Evolutionary conservation across 2,888 invertebrate species (phyloP), one percentile per base, ranked within the genome.

Genomic region (Carcina quercana): DNA sequence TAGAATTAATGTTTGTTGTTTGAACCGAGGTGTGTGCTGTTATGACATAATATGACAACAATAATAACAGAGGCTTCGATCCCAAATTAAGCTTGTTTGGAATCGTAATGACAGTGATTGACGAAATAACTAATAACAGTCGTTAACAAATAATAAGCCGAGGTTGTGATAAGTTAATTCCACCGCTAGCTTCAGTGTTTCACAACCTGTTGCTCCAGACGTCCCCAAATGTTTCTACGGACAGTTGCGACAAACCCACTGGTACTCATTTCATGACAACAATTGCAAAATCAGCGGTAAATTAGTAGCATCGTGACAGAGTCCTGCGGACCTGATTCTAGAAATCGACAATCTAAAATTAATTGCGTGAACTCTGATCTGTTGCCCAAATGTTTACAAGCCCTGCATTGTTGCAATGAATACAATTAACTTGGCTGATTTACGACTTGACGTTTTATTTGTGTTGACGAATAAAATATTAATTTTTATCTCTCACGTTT

Each of bases 301-400:
- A 73, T 75, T 67, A 68, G 72, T 70, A 54, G 59, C 63, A 63
- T 79, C 79, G 79, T 75, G 79, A 75, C 55, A 50, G 60, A 63
- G 61, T 53, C 59, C 62, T 61, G 56, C 50, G 49, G 60, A 58
- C 64, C 61, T 53, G 64, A 59, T 63, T 57, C 58, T 60, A 60
- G 69, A 63, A 70, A 68, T 70, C 65, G 55, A 40, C 57, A 59
- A 69, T 71, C 58, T 59, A 62, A 55, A 69, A 73, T 74, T 71
- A 72, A 78, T 79, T 69, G 60, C 60, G 53, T 68, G 78, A 72
- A 67, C 79, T 76, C 53, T 78, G 79, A 75, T 62, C 75, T 53
- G 42, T 78, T 75, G 60, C 66, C n/a, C 66, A 62, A 71, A 72
- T 69, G 64, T 67, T 66, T 31, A 42, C 47, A 44, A 56, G 49